These are phyloP conservation scores for Paramormyrops hopkinsi DNA, from an alignment of 2,797 vertebrate genomes.

Conservation along the genomic window DNA sequence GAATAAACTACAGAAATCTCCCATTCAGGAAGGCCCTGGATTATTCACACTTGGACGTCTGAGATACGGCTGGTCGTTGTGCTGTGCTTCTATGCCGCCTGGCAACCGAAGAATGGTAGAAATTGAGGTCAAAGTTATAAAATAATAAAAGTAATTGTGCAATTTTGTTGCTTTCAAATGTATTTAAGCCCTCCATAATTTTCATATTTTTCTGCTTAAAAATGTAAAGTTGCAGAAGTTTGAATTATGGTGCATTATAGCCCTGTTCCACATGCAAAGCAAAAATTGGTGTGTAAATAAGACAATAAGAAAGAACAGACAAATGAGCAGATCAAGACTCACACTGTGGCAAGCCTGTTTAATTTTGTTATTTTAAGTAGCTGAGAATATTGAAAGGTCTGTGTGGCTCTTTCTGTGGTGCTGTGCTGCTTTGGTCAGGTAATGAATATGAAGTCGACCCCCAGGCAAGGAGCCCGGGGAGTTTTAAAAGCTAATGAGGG, in stretches of 20 bases:
- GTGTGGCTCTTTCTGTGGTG: not conserved
- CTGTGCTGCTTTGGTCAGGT: not conserved
- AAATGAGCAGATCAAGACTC: not conserved
- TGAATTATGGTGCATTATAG: not conserved
- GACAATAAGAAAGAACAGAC: not conserved
- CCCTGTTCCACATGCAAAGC: not conserved
- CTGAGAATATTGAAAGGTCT: slow-evolving; percentile 1
- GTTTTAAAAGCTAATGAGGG: not conserved
- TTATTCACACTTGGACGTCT: not conserved
- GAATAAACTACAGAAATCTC: slow-evolving; percentile 32
- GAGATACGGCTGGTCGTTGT: not conserved
- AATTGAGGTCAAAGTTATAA: not conserved
- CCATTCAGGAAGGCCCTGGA: slow-evolving; percentile 22
- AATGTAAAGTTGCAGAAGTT: not conserved
- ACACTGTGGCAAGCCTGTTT: not conserved
- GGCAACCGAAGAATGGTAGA: not conserved
- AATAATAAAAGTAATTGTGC: not conserved
- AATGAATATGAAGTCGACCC: not conserved
- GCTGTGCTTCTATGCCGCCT: not conserved
- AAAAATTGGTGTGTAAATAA: not conserved
- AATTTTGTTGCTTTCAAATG: not conserved
- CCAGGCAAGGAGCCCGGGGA: not conserved
- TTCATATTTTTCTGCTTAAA: not conserved
- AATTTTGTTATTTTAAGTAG: not conserved
- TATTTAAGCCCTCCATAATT: not conserved